Conservation (phyloP, 2,113 vertebrate species). For the Hiodon tergisus region DNA sequence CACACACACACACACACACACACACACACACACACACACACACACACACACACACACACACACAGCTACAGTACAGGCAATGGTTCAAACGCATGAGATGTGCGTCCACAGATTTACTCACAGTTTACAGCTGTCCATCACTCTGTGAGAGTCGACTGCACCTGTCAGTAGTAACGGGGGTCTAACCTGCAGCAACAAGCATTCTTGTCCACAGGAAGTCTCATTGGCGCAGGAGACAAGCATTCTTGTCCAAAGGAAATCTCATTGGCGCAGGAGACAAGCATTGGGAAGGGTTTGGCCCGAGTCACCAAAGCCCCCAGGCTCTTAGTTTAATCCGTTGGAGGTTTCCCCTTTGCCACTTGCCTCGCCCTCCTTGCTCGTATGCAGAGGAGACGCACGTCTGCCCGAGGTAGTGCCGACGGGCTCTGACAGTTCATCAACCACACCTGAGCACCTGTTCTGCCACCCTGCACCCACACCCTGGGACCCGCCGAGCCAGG, state of each 20-base stretch:
- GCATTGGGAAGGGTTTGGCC: no score
- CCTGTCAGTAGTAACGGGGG: background rate
- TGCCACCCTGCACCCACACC: no score
- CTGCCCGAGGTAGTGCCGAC: background rate
- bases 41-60: background rate
- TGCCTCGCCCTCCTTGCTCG: background rate
- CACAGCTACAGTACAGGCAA: background rate
- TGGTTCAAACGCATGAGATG: background rate
- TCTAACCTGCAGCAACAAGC: background rate
- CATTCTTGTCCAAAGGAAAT: no score
- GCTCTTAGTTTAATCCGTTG: background rate
- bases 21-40: background rate
- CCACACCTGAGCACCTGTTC: conserved; percentile 25
- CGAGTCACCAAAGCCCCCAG: no score
- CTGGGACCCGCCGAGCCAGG: background rate
- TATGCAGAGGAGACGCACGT: background rate
- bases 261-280: no score
- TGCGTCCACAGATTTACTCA: background rate
- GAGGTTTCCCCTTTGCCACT: background rate
- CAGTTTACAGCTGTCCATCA: conserved; percentile 17
- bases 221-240: no score
- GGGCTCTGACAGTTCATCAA: conserved; percentile 10
- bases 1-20: no score
- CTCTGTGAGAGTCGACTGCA: background rate
- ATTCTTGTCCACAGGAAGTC: no score